These are phyloP conservation scores for Myotis yumanensis DNA, from an alignment of 2,113 vertebrate genomes.

Conservation along the genomic window DNA sequence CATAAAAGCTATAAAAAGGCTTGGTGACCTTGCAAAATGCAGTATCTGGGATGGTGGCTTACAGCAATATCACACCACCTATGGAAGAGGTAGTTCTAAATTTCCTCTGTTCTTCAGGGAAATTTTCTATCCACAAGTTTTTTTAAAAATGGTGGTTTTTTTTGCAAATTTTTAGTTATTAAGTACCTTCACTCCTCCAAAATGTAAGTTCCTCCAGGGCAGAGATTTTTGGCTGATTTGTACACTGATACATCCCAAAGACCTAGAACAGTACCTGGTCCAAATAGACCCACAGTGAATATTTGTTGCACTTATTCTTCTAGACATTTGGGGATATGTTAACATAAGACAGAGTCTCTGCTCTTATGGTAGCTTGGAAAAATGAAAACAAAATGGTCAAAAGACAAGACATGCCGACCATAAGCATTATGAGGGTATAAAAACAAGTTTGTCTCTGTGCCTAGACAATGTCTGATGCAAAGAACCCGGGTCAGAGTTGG, in stretches of 20 bases:
- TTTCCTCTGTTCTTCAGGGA: neutral
- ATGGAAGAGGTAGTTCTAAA: neutral
- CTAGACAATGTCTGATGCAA: neutral
- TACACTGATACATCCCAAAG: neutral
- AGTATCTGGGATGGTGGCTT: neutral
- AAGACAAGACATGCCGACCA: neutral
- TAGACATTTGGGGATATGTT: neutral
- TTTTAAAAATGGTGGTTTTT: neutral
- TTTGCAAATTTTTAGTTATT: neutral
- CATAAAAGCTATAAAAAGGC: neutral
- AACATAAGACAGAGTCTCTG: neutral
- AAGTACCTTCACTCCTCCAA: neutral
- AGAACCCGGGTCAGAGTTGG: neutral
- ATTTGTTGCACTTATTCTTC: neutral
- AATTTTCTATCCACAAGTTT: neutral
- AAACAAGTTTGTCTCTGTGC: neutral
- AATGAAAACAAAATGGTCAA: constrained; percentile 2
- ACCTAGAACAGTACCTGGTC: neutral
- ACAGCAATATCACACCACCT: neutral
- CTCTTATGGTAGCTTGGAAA: neutral
- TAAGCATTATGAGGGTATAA: neutral
- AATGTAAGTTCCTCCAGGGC: neutral
- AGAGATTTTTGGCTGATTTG: neutral
- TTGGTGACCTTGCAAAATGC: neutral
- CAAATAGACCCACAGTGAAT: neutral